Evolutionary conservation across 2,113 vertebrate genomes (phyloP), one percentile per base, ranked within the genome.

Genomic region (Tinamus guttatus): DNA sequence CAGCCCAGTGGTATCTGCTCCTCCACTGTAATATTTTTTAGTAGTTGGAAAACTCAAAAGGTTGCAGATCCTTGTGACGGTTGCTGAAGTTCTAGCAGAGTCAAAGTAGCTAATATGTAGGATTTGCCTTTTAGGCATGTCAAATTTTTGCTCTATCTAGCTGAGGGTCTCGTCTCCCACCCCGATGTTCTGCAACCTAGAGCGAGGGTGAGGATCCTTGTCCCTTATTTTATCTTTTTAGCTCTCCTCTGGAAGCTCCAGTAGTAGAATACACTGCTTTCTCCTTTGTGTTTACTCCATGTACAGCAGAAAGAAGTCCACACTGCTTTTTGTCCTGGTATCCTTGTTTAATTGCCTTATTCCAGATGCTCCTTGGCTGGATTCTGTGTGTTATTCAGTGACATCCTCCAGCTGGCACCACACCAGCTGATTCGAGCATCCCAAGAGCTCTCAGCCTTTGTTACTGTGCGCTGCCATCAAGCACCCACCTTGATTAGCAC

Each of bases 401-500:
- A 82, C 9, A 45, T 1, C 0, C 51, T 90, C 62, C 89, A 95
- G 87, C 89, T 94, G 93, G 91, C 78, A 89, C 21, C 17, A 58
- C 20, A 58, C 71, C 56, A 75, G 74, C 68, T 64, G 64, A 96
- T 75, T 83, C 74, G 22, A 87, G 58, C 65, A 60, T 87, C 85
- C 80, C 67, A 83, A 84, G 67, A 94, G 70, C 74, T 81, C 41
- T 81, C 63, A 70, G 54, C 52, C 67, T 93, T 84, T 90, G 69
- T 69, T 88, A 78, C 52, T 93, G 20, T 3, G 0, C 49, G 78
- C 40, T 73, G 69, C 52, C 94, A 64, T 65, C 71, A 96, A 88
- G 93, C 47, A 96, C 38, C 67, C 83, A 80, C 89, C 80, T 93
- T 89, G 69, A 94, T 98, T 97, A 96, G 67, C 43, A 80, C 79